Conservation (phyloP, 1,140 invertebrate species). For the Leptinotarsa defecta region DNA sequence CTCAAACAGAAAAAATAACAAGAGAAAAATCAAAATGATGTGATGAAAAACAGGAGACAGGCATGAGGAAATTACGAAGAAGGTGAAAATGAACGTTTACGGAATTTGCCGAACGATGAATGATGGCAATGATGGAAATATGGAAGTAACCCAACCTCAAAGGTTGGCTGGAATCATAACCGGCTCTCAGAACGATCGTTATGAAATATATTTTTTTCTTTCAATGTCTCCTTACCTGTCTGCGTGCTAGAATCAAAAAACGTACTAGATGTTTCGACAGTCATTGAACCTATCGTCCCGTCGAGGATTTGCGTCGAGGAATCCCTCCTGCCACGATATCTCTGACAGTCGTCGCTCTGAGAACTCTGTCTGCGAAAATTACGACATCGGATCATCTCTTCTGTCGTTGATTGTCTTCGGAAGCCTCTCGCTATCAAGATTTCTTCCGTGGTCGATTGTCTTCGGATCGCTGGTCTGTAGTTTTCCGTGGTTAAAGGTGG, state of each 20-base stretch:
- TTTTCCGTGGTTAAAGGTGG: slow-evolving; percentile 55
- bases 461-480: slow-evolving; percentile 73
- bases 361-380: slow-evolving; percentile 84
- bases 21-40: no score
- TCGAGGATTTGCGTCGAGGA: slow-evolving; percentile 89
- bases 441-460: slow-evolving; percentile 90
- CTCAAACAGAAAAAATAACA: no score
- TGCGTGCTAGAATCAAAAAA: slow-evolving; percentile 92
- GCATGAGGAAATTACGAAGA: no score
- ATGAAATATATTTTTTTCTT: slow-evolving; percentile 19
- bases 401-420: slow-evolving; percentile 84
- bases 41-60: no score
- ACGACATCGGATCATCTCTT: slow-evolving; percentile 88
- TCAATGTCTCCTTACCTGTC: slow-evolving; percentile 71
- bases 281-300: slow-evolving; percentile 90
- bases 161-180: not conserved
- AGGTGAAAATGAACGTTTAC: no score
- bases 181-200: slow-evolving; percentile 2
- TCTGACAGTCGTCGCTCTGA: slow-evolving; percentile 76
- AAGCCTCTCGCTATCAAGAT: slow-evolving; percentile 89
- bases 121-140: not conserved
- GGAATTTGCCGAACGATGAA: no score
- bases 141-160: no score
- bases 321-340: slow-evolving; percentile 79
- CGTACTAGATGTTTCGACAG: slow-evolving; percentile 87